Conservation (phyloP, 2,113 vertebrate genomes). For the Alaudala cheleensis region DNA sequence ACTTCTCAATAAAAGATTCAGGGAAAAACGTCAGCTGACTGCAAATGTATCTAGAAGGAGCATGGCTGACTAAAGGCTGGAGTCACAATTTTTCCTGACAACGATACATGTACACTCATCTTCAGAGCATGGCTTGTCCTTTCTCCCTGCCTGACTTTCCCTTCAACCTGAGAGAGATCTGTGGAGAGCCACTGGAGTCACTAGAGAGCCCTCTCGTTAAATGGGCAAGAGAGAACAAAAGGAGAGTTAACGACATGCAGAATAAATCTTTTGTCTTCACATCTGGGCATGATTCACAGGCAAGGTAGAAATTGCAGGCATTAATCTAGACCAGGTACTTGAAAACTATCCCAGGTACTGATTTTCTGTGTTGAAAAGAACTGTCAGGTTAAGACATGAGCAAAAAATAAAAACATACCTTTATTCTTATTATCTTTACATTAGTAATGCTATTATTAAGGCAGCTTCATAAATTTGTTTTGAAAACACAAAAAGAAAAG, state of each 20-base stretch:
- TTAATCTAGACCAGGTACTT: background rate
- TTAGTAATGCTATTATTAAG: background rate
- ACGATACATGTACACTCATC: background rate
- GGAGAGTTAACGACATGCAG: conserved; percentile 27
- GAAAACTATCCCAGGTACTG: conserved; percentile 8
- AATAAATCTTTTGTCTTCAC: conserved; percentile 52
- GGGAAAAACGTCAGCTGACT: background rate
- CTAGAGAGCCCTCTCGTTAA: conserved; percentile 46
- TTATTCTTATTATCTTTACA: background rate
- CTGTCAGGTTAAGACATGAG: background rate
- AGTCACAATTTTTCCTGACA: background rate
- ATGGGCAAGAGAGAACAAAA: conserved; percentile 60
- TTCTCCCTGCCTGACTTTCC: background rate
- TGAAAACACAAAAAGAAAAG: background rate
- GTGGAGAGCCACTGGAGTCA: conserved; percentile 59
- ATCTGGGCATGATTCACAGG: conserved; percentile 29
- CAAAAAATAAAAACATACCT: background rate
- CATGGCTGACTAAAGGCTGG: background rate
- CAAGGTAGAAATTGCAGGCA: conserved; percentile 13
- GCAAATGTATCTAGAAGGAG: background rate
- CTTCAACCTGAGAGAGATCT: conserved; percentile 16
- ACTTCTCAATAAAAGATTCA: background rate
- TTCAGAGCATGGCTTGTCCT: background rate
- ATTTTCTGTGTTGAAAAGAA: background rate
- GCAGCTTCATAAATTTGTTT: background rate